Base-by-base conservation (phyloP, 2,113 vertebrate genomes). In the Agelaius tricolor region DNA sequence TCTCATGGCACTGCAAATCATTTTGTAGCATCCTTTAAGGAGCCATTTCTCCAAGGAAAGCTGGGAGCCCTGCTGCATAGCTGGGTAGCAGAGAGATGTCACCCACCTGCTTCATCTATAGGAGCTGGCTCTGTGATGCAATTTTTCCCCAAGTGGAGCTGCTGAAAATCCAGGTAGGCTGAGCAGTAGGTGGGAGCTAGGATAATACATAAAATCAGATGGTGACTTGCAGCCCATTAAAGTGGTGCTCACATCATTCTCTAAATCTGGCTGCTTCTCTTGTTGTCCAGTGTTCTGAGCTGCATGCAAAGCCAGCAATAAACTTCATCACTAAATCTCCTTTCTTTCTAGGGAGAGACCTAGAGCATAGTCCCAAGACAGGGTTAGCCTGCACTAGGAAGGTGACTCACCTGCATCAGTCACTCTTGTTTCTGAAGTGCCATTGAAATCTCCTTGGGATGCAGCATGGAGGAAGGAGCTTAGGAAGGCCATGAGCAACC, bases 41-140 rank as follows among this genome's bases (percentile, higher is more conserved):
- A 85, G 41, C 13, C 7, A 3, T 51, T 91, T 93, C 21, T 84
- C 63, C 20, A 41, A 27, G 72, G 49, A 68, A 74, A 88, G 43
- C 54, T 41, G n/a, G 20, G 54, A 84, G 22, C 46, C 82, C 31
- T 0, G 0, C 27, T 65, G 49, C 67, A 27, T 5, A 46, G 52
- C 31, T 15, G 23, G n/a, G 66, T 66, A 93, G n/a, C 73, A 81
- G 46, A 63, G 73, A 55, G 9, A 5, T 63, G 46, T 37, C 44
- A 46, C 59, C 33, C 11, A 1, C 7, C 35, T 0, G 0, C 21
- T 63, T 27, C 33, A 65, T 49, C 47, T n/a, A 24, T 8, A 23
- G 67, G 21, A 86, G 62, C 33, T 55, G 41, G 46, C 39, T 76
- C 67, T 66, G 33, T 0, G 0, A 23, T 28, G 46, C 35, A 78